Base-by-base conservation (phyloP, 64 coral and sea anemone genomes). In the Cladopsammia gracilis region DNA sequence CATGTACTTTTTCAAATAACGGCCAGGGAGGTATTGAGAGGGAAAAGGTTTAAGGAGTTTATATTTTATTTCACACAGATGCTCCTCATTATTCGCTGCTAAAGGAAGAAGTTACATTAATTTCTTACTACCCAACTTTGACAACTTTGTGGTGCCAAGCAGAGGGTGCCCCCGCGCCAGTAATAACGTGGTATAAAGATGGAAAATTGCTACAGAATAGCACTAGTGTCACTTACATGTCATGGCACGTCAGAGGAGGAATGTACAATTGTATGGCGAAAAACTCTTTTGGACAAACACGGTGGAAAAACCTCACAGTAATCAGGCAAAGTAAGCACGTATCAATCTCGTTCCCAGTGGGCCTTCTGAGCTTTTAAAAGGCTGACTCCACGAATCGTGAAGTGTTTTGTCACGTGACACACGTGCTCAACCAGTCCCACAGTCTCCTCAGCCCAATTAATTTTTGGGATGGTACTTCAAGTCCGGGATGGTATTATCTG, bases 61-160 rank as follows among this genome's bases (percentile, higher is more conserved):
- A 47, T 47, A 6, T 11, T 49, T 77, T 25, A 4, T 22, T 77
- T 25, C 18, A 18, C 48, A 77, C 49, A 77, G 75, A 54, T 22
- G 0, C 50, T 24, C 75, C 75, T 48, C 49, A 4, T 7, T 56
- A 24, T 77, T 19, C 10, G 20, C 8, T 19, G 8, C 3, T 7
- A 11, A 2, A 20, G 50, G 19, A 56, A 56, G 48, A 53, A 9
- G 75, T 77, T 10, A 25, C 75, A 10, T 6, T 54, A 11, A 3
- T 6, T 54, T 7, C 10, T 18, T 48, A 48, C 34, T 4, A 10
- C 2, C 2, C 48, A 77, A 77, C 10, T n/a, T n/a, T n/a, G n/a
- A n/a, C n/a, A n/a, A n/a, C n/a, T 15, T 77, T 77, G 50, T 25
- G 49, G n/a, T 77, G 75, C n/a, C 75, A 77, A 77, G 50, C 75